phyloP scores from a whole-genome alignment of 2,113 vertebrate genomes.

The Scatophagus argus region DNA sequence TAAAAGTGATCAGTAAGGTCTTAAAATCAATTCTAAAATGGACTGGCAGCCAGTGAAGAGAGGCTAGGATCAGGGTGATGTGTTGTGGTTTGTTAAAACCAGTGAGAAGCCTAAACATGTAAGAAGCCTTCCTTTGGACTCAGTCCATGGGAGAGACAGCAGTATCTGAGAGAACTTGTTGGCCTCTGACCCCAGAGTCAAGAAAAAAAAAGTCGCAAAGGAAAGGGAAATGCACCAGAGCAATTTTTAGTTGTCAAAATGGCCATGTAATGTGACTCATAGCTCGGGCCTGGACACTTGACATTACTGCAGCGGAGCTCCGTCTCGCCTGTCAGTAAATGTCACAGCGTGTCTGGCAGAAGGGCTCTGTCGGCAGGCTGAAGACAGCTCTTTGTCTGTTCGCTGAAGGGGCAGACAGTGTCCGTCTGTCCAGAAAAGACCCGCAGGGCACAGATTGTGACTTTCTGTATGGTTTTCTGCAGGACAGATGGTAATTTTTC shows the following conservation, averaged over 20 bases:
- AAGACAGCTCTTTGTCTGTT: slow-evolving; percentile 73
- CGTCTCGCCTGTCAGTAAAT: slow-evolving; percentile 71
- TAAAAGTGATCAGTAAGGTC: no score
- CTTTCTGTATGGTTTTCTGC: slow-evolving; percentile 48
- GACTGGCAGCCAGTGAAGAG: no score
- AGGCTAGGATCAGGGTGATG: no score
- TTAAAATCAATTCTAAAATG: no score
- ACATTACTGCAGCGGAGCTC: slow-evolving; percentile 49
- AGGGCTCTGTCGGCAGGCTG: slow-evolving; percentile 57
- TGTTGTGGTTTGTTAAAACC: no score
- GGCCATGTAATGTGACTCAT: slow-evolving; percentile 48
- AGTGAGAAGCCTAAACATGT: no score
- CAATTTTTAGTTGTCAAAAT: slow-evolving; percentile 7
- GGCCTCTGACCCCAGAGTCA: not conserved
- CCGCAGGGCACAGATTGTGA: slow-evolving; percentile 60
- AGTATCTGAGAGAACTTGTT: not conserved
- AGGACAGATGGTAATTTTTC: slow-evolving; percentile 50
- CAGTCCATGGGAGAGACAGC: not conserved
- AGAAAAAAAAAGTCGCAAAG: not conserved
- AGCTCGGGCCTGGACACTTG: slow-evolving; percentile 31
- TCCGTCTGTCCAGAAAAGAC: slow-evolving; percentile 36
- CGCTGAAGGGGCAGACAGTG: slow-evolving; percentile 60
- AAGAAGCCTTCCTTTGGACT: not conserved
- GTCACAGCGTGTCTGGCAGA: slow-evolving; percentile 67
- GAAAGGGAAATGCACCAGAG: not conserved